Base-by-base conservation (phyloP, 2,888 invertebrate genomes). In the Mimachlamys varia region DNA sequence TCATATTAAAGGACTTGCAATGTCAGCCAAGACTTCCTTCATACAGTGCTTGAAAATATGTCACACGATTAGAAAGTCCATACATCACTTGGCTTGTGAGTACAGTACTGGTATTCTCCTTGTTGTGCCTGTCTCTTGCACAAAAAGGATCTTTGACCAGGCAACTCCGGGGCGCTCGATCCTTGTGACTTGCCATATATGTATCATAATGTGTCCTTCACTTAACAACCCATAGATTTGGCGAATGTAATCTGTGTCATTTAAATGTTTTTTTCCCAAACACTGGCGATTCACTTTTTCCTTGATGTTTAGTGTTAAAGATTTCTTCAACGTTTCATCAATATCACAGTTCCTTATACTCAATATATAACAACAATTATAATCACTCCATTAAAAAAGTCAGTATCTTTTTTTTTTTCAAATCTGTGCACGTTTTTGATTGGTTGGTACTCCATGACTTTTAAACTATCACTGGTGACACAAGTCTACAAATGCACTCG, bases 321-420 rank as follows among this genome's bases (percentile, higher is more conserved):
- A 76, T 27, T 76, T 76, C 76, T 33, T 76, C 7, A 4, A 12
- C 10, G 33, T 76, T 12, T 44, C 7, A 44, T 44, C 44, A 44
- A 76, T 76, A 76, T 76, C 76, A 76, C 76, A 76, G 27, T 76
- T 76, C 58, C 19, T 58, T 58, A 58, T 53, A 53, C 15, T 53
- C 19, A 53, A 53, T 53, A 62, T n/a, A 62, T 33, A 27, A 22
- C 76, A 76, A 33, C 13, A 76, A 76, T 33, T 0, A 27, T 33
- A 12, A 76, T 27, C 22, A 76, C 76, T 76, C 3, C 44, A n/a
- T n/a, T 44, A 5, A 76, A 7, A 76, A 76, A 76, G 76, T 76
- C 76, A 33, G 76, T 76, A 76, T 27, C 33, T 76, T 76, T 76
- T 76, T 53, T 22, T 58, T n/a, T n/a, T n/a, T n/a, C n/a, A 44